These are phyloP conservation scores for Atlantisia rogersi DNA, from an alignment of 2,113 vertebrate genomes.

Conservation along the genomic window DNA sequence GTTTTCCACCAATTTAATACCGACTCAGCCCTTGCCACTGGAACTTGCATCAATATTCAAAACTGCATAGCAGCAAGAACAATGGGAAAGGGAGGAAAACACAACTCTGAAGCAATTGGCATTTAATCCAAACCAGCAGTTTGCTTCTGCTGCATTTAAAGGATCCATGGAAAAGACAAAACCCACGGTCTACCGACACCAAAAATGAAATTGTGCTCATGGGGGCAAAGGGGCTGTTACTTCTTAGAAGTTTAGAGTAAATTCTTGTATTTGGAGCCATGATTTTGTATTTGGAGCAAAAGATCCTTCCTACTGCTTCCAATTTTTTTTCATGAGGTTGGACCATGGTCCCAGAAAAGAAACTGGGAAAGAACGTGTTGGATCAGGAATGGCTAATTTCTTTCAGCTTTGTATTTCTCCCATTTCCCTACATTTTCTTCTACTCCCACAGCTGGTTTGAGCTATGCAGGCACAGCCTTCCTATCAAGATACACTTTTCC, in stretches of 20 bases:
- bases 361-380: not conserved
- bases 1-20: not conserved
- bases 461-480: not conserved
- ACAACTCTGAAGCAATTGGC: not conserved
- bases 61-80: constrained; percentile 15
- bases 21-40: not conserved
- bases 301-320: not conserved
- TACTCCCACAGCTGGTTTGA: not conserved
- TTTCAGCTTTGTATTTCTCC: constrained; percentile 29
- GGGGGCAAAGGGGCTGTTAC: not conserved
- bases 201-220: not conserved
- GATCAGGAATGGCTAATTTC: not conserved
- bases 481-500: not conserved
- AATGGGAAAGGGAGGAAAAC: constrained; percentile 7
- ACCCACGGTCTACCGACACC: not conserved
- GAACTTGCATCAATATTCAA: not conserved
- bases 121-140: not conserved
- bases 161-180: not conserved
- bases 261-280: not conserved
- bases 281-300: not conserved
- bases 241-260: not conserved
- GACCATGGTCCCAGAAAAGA: not conserved
- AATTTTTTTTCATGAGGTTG: not conserved
- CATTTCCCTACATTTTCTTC: not conserved
- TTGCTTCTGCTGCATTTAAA: not conserved